Evolutionary conservation across 2,113 vertebrate genomes (phyloP).

Genomic region (Steatornis caripensis): DNA sequence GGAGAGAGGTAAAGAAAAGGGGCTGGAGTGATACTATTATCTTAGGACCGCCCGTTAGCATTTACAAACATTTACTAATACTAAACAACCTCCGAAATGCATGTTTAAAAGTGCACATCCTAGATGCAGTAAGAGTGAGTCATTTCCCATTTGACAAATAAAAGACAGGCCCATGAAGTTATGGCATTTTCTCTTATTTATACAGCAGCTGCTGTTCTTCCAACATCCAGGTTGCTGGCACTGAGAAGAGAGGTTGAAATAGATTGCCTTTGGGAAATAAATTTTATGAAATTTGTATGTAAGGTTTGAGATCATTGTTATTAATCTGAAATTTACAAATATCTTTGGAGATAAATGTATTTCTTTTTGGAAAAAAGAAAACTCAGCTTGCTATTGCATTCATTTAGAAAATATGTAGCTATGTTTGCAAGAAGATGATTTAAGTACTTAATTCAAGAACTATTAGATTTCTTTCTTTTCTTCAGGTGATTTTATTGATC

Average conservation of each 20-base stretch:
- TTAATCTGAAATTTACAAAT: constrained; percentile 49
- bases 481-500: not conserved
- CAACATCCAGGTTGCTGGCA: not conserved
- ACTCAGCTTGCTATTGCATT: not conserved
- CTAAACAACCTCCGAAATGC: not conserved
- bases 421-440: constrained; percentile 15
- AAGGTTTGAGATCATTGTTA: constrained; percentile 41
- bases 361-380: constrained; percentile 6
- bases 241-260: not conserved
- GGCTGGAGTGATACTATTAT: not conserved
- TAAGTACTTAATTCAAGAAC: constrained; percentile 25
- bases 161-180: constrained; percentile 12
- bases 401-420: not conserved
- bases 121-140: not conserved
- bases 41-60: not conserved
- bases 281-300: constrained; percentile 8
- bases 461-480: not conserved
- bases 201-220: constrained; percentile 29
- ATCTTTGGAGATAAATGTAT: constrained; percentile 21
- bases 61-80: not conserved
- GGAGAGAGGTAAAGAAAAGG: not conserved
- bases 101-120: not conserved
- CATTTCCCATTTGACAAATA: constrained; percentile 30
- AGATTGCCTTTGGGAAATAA: constrained; percentile 57
- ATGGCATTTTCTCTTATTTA: constrained; percentile 28